These are phyloP conservation scores for Zonitis immaculata DNA, from an alignment of 2,888 invertebrate genomes.

Conservation along the genomic window DNA sequence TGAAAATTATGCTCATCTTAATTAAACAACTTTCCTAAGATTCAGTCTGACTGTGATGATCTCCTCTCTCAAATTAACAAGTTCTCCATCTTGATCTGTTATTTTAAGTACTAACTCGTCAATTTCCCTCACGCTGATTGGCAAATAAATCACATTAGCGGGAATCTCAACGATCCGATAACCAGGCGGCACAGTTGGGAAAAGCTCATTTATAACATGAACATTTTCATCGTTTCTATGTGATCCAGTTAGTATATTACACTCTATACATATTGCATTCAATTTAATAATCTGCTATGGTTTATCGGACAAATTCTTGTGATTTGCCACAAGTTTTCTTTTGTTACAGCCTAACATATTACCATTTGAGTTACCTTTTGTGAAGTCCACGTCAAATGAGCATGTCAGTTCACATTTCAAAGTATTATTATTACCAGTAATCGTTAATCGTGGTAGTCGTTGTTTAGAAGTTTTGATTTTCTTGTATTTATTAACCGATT, in stretches of 20 bases:
- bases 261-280: slow-evolving; percentile 6
- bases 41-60: slow-evolving; percentile 26
- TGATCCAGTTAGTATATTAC: slow-evolving; percentile 17
- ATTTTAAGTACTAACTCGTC: slow-evolving; percentile 21
- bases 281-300: slow-evolving; percentile 24
- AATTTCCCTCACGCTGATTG: slow-evolving; percentile 28
- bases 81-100: slow-evolving; percentile 33
- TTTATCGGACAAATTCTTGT: slow-evolving; percentile 20
- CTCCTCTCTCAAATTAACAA: slow-evolving; percentile 37
- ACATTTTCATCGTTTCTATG: slow-evolving; percentile 22
- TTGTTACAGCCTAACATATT: slow-evolving; percentile 3
- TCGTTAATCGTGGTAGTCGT: background rate
- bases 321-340: background rate
- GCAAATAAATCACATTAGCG: slow-evolving; percentile 38
- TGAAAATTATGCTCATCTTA: background rate
- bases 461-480: background rate
- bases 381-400: slow-evolving; percentile 7
- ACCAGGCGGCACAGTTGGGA: slow-evolving; percentile 22
- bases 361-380: slow-evolving; percentile 47
- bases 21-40: background rate
- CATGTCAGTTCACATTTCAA: background rate
- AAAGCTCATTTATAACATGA: too few relatives aligned
- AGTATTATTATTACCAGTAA: background rate
- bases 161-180: slow-evolving; percentile 40
- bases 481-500: background rate